Percentiles rank a stretch among this genome's conserved stretches.
Conservation (phyloP, 1,140 invertebrate species). For the Nymphalis io region DNA sequence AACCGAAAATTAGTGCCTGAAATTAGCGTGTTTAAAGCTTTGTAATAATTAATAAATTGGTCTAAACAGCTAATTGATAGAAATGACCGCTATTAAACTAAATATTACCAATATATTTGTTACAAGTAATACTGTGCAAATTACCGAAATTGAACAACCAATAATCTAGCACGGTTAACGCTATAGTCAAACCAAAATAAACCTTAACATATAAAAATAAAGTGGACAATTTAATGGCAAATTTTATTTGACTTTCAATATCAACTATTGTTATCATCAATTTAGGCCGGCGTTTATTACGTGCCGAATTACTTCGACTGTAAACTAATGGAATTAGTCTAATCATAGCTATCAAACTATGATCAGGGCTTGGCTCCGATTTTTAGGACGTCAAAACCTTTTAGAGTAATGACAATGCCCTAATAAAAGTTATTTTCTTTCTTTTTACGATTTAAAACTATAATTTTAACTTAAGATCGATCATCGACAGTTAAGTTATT, state of each 20-base stretch:
- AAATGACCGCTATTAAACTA: too few relatives aligned
- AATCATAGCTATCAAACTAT: slow-evolving; percentile 27
- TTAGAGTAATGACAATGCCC: neutral
- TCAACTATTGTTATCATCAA: slow-evolving; percentile 21
- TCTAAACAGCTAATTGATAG: too few relatives aligned
- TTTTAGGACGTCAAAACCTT: slow-evolving; percentile 7
- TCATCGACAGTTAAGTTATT: too few relatives aligned
- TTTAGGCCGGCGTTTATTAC: slow-evolving; percentile 32
- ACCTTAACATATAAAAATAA: neutral
- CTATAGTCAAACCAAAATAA: neutral
- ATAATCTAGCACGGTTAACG: neutral
- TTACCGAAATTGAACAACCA: neutral
- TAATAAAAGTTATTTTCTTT: neutral
- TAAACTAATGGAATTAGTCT: slow-evolving; percentile 34
- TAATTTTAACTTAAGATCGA: too few relatives aligned
- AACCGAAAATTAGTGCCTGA: too few relatives aligned
- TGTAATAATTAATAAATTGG: too few relatives aligned
- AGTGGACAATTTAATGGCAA: neutral
- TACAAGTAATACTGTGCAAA: neutral
- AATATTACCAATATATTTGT: neutral
- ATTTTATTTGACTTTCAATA: slow-evolving; percentile 14
- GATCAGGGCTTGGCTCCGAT: neutral
- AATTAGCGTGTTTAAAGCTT: too few relatives aligned
- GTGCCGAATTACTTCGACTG: slow-evolving; percentile 27
- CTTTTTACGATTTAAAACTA: too few relatives aligned